Conservation (phyloP, 2,797 vertebrate species). For the Miichthys miiuy region DNA sequence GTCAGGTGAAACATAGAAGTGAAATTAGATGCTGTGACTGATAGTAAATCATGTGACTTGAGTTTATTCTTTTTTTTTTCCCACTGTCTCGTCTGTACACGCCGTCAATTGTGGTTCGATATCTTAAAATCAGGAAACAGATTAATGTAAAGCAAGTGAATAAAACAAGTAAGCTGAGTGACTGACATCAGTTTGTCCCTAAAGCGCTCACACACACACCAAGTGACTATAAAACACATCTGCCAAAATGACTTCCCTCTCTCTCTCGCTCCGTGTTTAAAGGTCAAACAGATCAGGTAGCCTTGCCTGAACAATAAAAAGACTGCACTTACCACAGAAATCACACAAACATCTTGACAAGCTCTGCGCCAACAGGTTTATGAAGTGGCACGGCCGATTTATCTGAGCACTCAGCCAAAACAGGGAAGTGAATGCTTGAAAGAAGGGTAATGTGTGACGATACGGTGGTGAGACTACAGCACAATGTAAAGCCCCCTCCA, state of each 20-base stretch:
- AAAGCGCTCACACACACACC: background rate
- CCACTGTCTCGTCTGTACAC: background rate
- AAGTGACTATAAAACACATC: conserved; percentile 23
- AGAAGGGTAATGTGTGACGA: conserved; percentile 44
- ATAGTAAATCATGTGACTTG: conserved; percentile 64
- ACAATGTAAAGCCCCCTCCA: conserved; percentile 67
- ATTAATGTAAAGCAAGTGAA: background rate
- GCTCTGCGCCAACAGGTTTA: conserved; percentile 49
- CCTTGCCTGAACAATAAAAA: conserved; percentile 49
- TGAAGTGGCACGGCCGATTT: conserved; percentile 55
- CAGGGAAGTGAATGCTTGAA: conserved; percentile 73
- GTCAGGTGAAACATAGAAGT: conserved; percentile 25
- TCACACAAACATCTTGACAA: conserved; percentile 67
- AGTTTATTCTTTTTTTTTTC: background rate
- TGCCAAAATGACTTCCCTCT: conserved; percentile 5
- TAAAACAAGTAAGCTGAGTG: conserved; percentile 1
- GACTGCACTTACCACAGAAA: conserved; percentile 77
- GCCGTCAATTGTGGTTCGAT: background rate
- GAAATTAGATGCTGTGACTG: conserved; percentile 2
- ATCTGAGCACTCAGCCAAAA: conserved; percentile 55
- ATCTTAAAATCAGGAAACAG: background rate
- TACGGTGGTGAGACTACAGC: conserved; percentile 38
- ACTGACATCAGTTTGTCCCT: background rate
- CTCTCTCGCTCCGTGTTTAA: background rate
- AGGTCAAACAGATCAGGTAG: conserved; percentile 46